A percentile compares a stretch with the other conserved stretches of the same genome.
Evolutionary conservation across 1,140 invertebrate genomes (phyloP).

Genomic region (Danaus plexippus): DNA sequence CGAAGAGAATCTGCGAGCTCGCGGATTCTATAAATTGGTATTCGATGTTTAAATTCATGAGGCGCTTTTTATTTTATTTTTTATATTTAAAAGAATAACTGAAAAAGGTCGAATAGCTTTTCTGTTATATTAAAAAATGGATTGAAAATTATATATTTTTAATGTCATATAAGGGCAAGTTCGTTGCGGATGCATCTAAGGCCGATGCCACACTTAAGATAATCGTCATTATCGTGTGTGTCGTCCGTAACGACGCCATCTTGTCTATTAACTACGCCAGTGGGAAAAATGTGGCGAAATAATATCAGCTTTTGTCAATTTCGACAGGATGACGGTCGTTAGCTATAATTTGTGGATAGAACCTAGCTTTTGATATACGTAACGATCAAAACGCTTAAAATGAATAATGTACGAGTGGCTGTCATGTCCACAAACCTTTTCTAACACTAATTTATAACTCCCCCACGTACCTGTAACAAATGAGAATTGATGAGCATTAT

Average conservation of each 20-base stretch:
- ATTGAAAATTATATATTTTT: too few relatives aligned
- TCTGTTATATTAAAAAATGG: too few relatives aligned
- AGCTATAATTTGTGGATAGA: too few relatives aligned
- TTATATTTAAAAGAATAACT: too few relatives aligned
- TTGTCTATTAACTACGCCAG: conserved; percentile 53
- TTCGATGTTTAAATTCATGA: background rate
- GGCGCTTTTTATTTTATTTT: conserved; percentile 3
- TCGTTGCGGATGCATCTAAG: conserved; percentile 52
- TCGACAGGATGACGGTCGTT: conserved; percentile 13
- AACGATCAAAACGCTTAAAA: too few relatives aligned
- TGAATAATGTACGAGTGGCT: too few relatives aligned
- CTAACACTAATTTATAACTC: conserved; percentile 11
- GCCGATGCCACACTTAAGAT: conserved; percentile 64
- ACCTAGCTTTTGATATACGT: too few relatives aligned
- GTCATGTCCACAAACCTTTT: conserved; percentile 15
- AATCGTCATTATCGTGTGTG: conserved; percentile 56
- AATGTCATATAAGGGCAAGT: conserved; percentile 45
- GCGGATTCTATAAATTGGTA: background rate
- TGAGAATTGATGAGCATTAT: conserved; percentile 27
- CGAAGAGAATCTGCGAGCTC: too few relatives aligned
- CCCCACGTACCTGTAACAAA: conserved; percentile 43
- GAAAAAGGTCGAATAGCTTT: too few relatives aligned
- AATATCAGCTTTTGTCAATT: conserved; percentile 39
- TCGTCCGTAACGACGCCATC: conserved; percentile 57
- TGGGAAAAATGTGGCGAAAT: conserved; percentile 57